Percentiles rank a stretch among this genome's conserved stretches.
Evolutionary conservation across 2,888 invertebrate genomes (phyloP).

Genomic region (Ectemnius continuus): DNA sequence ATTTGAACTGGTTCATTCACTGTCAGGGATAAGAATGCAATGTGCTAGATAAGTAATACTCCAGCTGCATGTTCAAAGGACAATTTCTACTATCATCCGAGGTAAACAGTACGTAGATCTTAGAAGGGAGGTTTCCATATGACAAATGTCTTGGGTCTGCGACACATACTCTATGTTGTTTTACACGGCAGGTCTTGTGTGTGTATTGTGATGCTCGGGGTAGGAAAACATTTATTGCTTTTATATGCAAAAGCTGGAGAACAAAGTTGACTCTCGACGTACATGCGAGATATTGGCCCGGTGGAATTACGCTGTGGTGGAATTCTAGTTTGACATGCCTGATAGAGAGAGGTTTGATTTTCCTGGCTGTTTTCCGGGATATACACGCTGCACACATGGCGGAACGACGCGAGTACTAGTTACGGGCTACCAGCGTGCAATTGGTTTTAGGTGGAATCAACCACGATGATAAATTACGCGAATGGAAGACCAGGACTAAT

Average conservation of each 20-base stretch:
- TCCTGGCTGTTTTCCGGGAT: not conserved
- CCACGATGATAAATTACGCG: conserved; percentile 46
- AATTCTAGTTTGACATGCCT: not conserved
- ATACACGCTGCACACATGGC: not conserved
- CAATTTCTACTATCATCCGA: too few relatives aligned
- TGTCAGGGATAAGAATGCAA: too few relatives aligned
- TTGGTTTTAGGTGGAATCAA: conserved; percentile 29
- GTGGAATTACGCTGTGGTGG: not conserved
- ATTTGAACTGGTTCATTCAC: too few relatives aligned
- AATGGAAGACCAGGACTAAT: conserved; percentile 50
- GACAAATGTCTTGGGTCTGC: too few relatives aligned
- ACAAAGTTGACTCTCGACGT: not conserved
- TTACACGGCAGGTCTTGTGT: too few relatives aligned
- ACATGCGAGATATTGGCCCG: not conserved
- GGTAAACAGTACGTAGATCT: too few relatives aligned
- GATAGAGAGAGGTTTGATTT: not conserved
- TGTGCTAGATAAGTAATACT: too few relatives aligned
- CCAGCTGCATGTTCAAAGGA: too few relatives aligned
- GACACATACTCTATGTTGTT: too few relatives aligned
- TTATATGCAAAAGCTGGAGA: not conserved
- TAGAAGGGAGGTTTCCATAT: too few relatives aligned
- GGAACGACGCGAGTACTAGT: not conserved
- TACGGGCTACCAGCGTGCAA: conserved; percentile 1
- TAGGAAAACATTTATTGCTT: not conserved
- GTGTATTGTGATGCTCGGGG: not conserved